Base-by-base conservation (phyloP, 1,140 invertebrate species). In the Drosophila sucinea region DNA sequence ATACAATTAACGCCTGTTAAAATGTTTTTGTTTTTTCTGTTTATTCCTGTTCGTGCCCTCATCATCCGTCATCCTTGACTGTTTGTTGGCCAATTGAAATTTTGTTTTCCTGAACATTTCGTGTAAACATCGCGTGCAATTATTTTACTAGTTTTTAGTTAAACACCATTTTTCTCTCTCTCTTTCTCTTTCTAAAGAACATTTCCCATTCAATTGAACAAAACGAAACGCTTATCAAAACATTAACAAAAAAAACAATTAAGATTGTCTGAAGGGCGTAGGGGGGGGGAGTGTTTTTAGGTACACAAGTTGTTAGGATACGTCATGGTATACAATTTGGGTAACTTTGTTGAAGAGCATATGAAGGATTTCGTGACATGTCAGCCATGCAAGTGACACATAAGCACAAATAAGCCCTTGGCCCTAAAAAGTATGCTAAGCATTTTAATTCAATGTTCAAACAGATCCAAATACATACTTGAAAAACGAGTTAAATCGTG, bases 81-180 rank as follows among this genome's bases (percentile, higher is more conserved):
- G 4, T 29, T 35, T 33, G 30, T 64, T 60, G 56, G 61, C 47
- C 60, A 72, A 76, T 76, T 73, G 74, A 65, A 84, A 72, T 73
- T 70, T 73, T 51, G 44, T 51, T 51, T 27, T 51, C 17, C n/a
- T n/a, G 63, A 77, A 73, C 66, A 67, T 77, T 78, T 74, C 81
- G 81, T 85, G 81, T 74, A 85, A 78, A 72, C 81, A 85, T 85
- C 81, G 81, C 81, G 81, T 85, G 81, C 81, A 85, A 85, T 85
- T 85, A 85, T 80, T 81, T 57, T 35, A 61, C 47, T 60, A 75
- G 64, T 40, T 67, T 54, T 32, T 40, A 51, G 44, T 27, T 51
- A 41, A 40, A 61, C 35, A 62, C 17, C 38, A 54, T 5, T 54
- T 38, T 58, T 29, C 41, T 51, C 41, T 58, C 17, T 17, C 17